Evolutionary conservation across 1,140 invertebrate species (phyloP), one percentile per base, ranked within the genome.

Genomic region (Euborellia annulipes): DNA sequence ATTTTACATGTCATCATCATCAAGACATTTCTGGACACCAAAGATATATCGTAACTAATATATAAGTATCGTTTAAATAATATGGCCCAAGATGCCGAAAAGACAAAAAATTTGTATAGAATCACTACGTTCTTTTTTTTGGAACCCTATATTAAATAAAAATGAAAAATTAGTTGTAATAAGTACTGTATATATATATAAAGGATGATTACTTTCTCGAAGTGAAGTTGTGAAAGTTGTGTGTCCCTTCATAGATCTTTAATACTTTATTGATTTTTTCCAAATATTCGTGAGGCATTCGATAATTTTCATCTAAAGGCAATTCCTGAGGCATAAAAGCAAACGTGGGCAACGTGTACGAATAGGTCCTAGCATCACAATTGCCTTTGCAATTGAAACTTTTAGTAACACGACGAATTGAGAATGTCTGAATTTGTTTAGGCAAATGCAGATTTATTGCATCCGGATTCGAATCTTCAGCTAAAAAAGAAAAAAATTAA

Each of bases 201-300:
- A n/a, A n/a, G 21, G 37, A 27, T 51, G 65, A 70, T 69, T 71
- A 92, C 87, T 83, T 85, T 64, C 83, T 82, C 42, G 86, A 82
- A 13, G 95, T 99, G 55, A 94, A 99, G 68, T 98, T 98, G 59
- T 97, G 92, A 65, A 85, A 98, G 63, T 93, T 94, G 58, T 93
- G 88, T 1, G 91, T 91, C 43, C 95, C 94, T 54, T 80, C 71
- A 60, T 80, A 96, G 27, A 72, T 59, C 48, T 73, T 67, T 8
- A 98, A 61, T 14, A 85, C 61, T 23, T 75, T 64, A 53, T 78
- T 80, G 1, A 96, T 64, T 59, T 73, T 66, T 23, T 75, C 64
- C n/a, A 79, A 55, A 48, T 68, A 70, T 27, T 80, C 74, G 1
- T 68, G 41, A 16, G 72, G 55, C 52, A 89, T 70, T 48, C 85